Conservation (phyloP, 2,113 vertebrate genomes). For the Oriolus oriolus region DNA sequence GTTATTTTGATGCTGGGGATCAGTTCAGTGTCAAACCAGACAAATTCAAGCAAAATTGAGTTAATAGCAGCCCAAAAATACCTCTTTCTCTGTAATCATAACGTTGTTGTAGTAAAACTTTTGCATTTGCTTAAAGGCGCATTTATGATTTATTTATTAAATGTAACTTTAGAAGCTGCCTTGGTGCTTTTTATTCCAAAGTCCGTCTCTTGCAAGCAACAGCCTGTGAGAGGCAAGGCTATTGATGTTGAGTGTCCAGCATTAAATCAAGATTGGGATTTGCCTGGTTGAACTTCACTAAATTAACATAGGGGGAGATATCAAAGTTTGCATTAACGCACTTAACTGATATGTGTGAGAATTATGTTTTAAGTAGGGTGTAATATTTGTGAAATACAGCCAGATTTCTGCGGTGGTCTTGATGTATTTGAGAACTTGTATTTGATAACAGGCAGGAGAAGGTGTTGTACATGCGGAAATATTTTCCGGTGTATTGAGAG, state of each 20-base stretch:
- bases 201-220: accelerated
- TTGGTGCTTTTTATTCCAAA: background rate
- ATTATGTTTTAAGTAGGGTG: background rate
- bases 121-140: accelerated
- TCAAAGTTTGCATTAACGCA: accelerated
- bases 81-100: accelerated
- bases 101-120: background rate
- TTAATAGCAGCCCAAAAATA: background rate
- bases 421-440: background rate
- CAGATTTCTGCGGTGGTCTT: background rate
- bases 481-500: background rate
- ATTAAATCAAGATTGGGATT: background rate
- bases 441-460: background rate
- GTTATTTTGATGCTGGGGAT: background rate
- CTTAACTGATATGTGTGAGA: accelerated
- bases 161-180: background rate
- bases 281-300: accelerated
- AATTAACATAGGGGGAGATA: accelerated
- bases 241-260: accelerated
- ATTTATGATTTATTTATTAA: background rate
- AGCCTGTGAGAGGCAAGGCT: too few species aligned
- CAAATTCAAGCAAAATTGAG: background rate
- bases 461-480: accelerated
- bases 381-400: background rate
- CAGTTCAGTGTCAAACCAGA: background rate